Percentiles rank a stretch among this genome's conserved stretches.
Conservation (phyloP, 2,797 vertebrate species). For the Gorsachius magnificus region DNA sequence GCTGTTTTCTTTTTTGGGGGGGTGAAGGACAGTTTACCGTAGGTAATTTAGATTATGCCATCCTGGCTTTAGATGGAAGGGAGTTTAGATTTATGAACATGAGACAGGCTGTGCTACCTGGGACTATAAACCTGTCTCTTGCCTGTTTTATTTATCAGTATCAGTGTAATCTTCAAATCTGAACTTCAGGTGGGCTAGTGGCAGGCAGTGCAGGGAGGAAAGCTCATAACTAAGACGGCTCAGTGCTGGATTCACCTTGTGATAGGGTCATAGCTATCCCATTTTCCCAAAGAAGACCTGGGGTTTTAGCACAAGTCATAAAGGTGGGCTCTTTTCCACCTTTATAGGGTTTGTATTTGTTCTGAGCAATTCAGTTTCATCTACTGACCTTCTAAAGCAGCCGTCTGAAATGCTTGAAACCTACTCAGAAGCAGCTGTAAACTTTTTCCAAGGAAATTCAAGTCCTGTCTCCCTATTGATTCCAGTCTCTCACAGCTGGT, state of each 20-base stretch:
- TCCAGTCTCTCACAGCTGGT: conserved; percentile 9
- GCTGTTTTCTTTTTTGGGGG: neutral
- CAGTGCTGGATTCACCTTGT: neutral
- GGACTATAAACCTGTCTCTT: neutral
- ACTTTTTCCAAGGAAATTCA: neutral
- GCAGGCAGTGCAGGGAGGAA: neutral
- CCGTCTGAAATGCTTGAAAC: neutral
- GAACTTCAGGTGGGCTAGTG: neutral
- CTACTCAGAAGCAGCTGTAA: neutral
- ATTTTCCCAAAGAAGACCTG: neutral
- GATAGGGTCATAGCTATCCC: neutral
- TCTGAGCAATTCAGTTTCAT: neutral
- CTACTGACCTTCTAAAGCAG: neutral
- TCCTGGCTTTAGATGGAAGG: neutral
- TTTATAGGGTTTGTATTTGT: neutral
- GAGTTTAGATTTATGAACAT: neutral
- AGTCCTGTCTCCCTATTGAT: neutral
- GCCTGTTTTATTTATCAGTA: neutral
- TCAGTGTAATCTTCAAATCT: neutral
- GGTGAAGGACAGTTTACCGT: neutral
- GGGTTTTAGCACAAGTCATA: rapidly evolving
- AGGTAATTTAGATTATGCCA: neutral
- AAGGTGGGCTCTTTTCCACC: neutral
- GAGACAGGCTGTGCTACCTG: neutral
- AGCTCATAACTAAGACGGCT: neutral